Conservation (phyloP, 2,888 invertebrate genomes). For the Barypeithes pellucidus region DNA sequence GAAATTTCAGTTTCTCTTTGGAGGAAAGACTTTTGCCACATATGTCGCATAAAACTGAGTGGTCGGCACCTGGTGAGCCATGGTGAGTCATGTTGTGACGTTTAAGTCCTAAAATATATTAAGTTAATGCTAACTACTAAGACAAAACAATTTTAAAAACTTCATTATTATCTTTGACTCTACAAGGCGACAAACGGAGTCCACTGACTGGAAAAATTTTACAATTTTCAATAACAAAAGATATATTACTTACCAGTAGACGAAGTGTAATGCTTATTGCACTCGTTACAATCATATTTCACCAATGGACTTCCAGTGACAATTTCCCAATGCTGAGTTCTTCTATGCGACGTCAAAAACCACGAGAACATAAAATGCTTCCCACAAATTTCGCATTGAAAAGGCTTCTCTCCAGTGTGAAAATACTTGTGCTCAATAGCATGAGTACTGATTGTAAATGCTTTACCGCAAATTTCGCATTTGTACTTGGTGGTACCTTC, state of each 20-base stretch:
- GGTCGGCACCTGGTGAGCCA: constrained; percentile 66
- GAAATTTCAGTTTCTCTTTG: constrained; percentile 72
- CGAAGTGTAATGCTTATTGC: constrained; percentile 67
- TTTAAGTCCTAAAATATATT: constrained; percentile 56
- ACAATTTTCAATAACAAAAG: no score
- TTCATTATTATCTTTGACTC: no score
- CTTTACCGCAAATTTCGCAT: constrained; percentile 71
- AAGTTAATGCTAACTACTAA: background rate
- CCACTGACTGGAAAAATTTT: no score
- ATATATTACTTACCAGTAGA: constrained; percentile 58
- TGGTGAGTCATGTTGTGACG: constrained; percentile 69
- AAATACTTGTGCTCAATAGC: constrained; percentile 70
- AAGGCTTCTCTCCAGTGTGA: constrained; percentile 74
- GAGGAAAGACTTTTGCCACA: constrained; percentile 74
- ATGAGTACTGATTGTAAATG: constrained; percentile 71
- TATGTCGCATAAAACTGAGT: constrained; percentile 73
- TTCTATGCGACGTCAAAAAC: constrained; percentile 73
- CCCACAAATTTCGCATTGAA: constrained; percentile 72
- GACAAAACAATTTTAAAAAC: no score
- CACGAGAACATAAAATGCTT: constrained; percentile 73
- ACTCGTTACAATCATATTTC: constrained; percentile 67
- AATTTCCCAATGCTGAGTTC: constrained; percentile 72
- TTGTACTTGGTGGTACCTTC: constrained; percentile 70
- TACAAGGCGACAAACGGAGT: no score
- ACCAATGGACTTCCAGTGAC: constrained; percentile 68